Percentiles rank a stretch among this genome's conserved stretches.
phyloP scores from a whole-genome alignment of 2,113 vertebrate genomes.

The Engraulis encrasicolus region DNA sequence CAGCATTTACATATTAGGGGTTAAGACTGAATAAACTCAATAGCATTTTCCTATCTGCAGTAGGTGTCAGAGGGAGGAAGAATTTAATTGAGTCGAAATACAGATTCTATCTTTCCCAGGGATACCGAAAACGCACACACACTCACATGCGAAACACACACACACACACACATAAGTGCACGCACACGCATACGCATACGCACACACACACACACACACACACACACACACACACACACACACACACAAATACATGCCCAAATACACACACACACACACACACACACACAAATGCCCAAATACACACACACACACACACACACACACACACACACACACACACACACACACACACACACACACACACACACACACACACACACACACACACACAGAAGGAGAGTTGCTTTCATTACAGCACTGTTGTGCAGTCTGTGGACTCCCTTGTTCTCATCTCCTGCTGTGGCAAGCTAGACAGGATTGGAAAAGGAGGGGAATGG shows the following conservation, averaged over 20 bases:
- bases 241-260: neutral
- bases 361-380: neutral
- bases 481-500: neutral
- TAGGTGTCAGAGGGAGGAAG: conserved; percentile 1
- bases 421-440: neutral
- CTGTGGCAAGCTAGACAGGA: neutral
- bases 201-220: neutral
- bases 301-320: neutral
- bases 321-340: neutral
- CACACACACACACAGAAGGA: neutral
- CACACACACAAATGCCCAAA: neutral
- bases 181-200: neutral
- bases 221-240: neutral
- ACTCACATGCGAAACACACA: neutral
- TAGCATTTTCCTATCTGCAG: neutral
- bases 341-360: conserved; percentile 7
- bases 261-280: neutral
- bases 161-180: neutral
- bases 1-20: neutral
- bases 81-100: neutral
- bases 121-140: too few species aligned
- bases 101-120: neutral
- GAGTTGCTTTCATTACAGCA: neutral
- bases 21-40: neutral
- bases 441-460: neutral